Evolutionary conservation across 2,888 invertebrate species (phyloP), one percentile per base, ranked within the genome.

Genomic region (Mycogona germanica): DNA sequence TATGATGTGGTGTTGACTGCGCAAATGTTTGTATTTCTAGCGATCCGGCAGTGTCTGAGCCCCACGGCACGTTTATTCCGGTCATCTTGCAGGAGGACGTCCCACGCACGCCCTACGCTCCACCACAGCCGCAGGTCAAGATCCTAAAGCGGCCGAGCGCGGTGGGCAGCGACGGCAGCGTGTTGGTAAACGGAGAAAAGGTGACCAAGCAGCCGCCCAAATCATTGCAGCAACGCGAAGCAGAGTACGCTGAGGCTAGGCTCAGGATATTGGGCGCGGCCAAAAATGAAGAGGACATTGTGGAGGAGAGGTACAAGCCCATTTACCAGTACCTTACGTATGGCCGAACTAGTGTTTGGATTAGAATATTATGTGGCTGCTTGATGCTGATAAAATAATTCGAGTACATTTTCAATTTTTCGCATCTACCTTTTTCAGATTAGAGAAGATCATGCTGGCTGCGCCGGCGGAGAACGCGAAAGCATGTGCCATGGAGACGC

Each of bases 191-290:
- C 41, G 61, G 60, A n/a, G 60, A 58, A 29, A 56, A 57, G n/a
- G 56, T 55, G 3, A 44, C 54, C 2, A 56, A 59, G 28, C 60
- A 64, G 55, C 67, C 67, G 44, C 71, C 76, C 35, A 70, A 79
- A 60, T 68, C 67, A 6, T 60, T 69, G 29, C 67, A 70, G 58
- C 67, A 95, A 77, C 77, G 93, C 63, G 91, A 92, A 70, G 87
- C 88, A 66, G 93, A 91, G 66, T 95, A 95, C 67, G 91, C 91
- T 14, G 85, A 91, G 69, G 92, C 92, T 21, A 78, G 93, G 61
- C 76, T 87, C 60, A 76, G 93, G 66, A 93, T 95, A 71, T 73
- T 93, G 62, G 93, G 93, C 17, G 84, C 87, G 68, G 86, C 86
- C 51, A 77, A 51, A 50, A 53, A 55, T 17, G 58, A 58, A 46